These are phyloP conservation scores for Lacerta bilineata DNA, from an alignment of 2,797 vertebrate species.

Conservation along the genomic window DNA sequence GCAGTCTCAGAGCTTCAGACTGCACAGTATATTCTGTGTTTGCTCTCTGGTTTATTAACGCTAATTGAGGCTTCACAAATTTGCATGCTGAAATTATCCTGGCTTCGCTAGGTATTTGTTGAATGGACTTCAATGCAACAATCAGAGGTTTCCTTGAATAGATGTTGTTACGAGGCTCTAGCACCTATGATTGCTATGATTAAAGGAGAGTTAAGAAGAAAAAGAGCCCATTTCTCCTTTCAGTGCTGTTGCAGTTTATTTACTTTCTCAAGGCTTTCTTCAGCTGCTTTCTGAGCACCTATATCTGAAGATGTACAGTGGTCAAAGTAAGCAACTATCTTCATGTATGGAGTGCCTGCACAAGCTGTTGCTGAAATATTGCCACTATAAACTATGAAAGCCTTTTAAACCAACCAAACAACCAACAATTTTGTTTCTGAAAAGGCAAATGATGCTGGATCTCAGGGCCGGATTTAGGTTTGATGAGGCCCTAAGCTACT, in stretches of 20 bases:
- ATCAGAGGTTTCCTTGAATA: neutral
- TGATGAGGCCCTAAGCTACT: too few species aligned
- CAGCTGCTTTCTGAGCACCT: neutral
- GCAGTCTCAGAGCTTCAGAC: neutral
- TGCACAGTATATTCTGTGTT: neutral
- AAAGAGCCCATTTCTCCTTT: too few species aligned
- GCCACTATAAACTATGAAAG: neutral
- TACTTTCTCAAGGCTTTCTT: neutral
- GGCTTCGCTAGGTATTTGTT: neutral
- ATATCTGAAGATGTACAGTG: neutral
- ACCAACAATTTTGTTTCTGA: too few species aligned
- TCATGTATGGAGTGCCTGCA: neutral
- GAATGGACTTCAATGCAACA: conserved; percentile 9
- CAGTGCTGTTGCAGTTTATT: neutral
- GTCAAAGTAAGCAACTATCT: neutral
- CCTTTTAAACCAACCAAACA: too few species aligned
- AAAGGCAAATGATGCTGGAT: too few species aligned
- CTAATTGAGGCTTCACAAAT: conserved; percentile 43
- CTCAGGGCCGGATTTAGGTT: too few species aligned
- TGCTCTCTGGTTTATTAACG: conserved; percentile 4
- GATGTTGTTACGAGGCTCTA: neutral
- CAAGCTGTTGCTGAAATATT: neutral
- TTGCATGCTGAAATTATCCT: conserved; percentile 31
- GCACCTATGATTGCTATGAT: neutral
- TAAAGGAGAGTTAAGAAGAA: neutral